These are phyloP conservation scores for Microcebus murinus DNA, from an alignment of 2,113 vertebrate genomes.

Conservation along the genomic window DNA sequence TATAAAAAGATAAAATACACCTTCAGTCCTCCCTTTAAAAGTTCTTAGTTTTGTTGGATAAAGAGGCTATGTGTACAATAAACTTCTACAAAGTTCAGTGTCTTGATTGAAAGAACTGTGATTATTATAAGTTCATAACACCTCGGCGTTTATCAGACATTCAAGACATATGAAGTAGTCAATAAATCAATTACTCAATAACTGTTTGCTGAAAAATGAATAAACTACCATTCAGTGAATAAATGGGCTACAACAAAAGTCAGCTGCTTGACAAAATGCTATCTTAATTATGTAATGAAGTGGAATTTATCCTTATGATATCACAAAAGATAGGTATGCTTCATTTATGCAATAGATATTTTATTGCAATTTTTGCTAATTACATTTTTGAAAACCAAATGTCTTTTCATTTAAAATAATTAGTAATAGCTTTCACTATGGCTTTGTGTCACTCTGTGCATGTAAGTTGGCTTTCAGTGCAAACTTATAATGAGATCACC, in stretches of 20 bases:
- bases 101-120: neutral
- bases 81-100: neutral
- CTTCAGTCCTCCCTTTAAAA: neutral
- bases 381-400: neutral
- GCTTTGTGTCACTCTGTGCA: neutral
- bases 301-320: neutral
- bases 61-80: neutral
- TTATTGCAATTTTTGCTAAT: neutral
- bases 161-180: neutral
- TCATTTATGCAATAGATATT: neutral
- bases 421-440: neutral
- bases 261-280: neutral
- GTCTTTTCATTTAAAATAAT: neutral
- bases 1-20: neutral
- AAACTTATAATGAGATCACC: neutral
- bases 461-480: neutral
- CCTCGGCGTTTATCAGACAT: neutral
- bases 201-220: neutral
- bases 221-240: neutral
- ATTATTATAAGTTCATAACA: neutral
- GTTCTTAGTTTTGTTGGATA: neutral
- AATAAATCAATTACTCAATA: neutral
- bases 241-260: neutral
- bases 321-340: neutral
- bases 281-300: neutral